Percentiles rank a stretch among this genome's conserved stretches.
Evolutionary conservation across 2,888 invertebrate genomes (phyloP).

Genomic region (Callyntrura sp.): DNA sequence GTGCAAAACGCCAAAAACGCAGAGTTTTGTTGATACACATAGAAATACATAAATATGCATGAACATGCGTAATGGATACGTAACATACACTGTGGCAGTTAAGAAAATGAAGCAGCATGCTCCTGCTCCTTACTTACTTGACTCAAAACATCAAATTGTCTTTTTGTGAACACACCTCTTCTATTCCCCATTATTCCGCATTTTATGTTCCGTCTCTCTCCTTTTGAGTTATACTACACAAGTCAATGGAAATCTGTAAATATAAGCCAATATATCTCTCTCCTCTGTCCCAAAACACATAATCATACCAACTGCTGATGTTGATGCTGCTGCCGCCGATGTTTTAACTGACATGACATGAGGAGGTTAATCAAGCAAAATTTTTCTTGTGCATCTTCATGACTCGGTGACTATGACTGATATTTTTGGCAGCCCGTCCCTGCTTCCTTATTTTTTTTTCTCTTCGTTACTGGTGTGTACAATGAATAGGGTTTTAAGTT

Average conservation of each 20-base stretch:
- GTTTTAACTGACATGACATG: constrained; percentile 22
- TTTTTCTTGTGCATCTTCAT: constrained; percentile 5
- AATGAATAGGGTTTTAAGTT: too few species aligned
- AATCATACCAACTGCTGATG: too few species aligned
- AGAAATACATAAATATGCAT: neutral
- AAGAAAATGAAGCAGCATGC: too few species aligned
- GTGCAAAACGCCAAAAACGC: constrained; percentile 54
- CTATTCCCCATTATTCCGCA: neutral
- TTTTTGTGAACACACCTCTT: neutral
- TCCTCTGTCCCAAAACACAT: too few species aligned
- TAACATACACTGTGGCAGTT: neutral
- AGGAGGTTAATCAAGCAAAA: constrained; percentile 40
- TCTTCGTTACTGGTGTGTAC: too few species aligned
- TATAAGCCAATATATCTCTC: too few species aligned
- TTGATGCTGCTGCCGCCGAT: too few species aligned
- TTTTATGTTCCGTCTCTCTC: too few species aligned
- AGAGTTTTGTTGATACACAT: neutral
- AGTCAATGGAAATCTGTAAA: too few species aligned
- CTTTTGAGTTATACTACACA: too few species aligned
- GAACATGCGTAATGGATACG: neutral
- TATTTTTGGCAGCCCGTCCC: constrained; percentile 27
- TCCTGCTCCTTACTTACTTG: neutral
- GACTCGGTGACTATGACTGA: constrained; percentile 33
- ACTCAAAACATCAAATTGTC: neutral
- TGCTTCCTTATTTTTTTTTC: neutral